Evolutionary conservation across 1,140 invertebrate species (phyloP), one percentile per base, ranked within the genome.

Genomic region (Drosophila setifemur): DNA sequence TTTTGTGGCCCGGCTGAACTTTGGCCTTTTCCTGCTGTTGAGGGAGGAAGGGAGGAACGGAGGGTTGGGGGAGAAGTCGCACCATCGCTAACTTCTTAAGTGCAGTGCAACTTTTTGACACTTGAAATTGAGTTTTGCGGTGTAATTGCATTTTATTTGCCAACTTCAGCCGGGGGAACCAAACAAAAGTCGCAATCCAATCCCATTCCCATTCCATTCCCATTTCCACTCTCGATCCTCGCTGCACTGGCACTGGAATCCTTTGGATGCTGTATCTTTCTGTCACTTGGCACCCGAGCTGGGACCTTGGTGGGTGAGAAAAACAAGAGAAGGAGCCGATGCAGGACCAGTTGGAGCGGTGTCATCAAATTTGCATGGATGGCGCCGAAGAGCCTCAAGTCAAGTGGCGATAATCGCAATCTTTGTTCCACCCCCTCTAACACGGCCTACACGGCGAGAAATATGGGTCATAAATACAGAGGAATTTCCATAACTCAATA

Each of bases 111-210:
- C 71, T 85, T 85, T 83, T 81, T 85, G 81, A 86, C 81, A 85
- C 81, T 85, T 85, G 71, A 69, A 85, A 85, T 85, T 85, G 81
- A 85, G 81, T 86, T 85, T 86, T 86, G 81, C 49, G 81, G 81
- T 86, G 81, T 85, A 86, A 85, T 86, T 85, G 82, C 74, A 85
- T 81, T 85, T 86, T 79, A 85, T 85, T 85, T 85, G 79, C 52
- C 45, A 69, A 53, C 42, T 54, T 44, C 29, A 69, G 26, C 35
- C 40, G 37, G 31, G 9, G 47, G 19, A 69, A 21, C 45, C 45
- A 71, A 76, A 70, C 73, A 64, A 76, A 63, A 76, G 66, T 49
- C 58, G 44, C 67, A 60, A 54, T 48, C 39, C 64, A 58, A 64
- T 47, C 64, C 39, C 40, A 12, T 39, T 40, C 63, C 40, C 64